Conservation (phyloP, 2,113 vertebrate species). For the Microcebus lehilahytsara region DNA sequence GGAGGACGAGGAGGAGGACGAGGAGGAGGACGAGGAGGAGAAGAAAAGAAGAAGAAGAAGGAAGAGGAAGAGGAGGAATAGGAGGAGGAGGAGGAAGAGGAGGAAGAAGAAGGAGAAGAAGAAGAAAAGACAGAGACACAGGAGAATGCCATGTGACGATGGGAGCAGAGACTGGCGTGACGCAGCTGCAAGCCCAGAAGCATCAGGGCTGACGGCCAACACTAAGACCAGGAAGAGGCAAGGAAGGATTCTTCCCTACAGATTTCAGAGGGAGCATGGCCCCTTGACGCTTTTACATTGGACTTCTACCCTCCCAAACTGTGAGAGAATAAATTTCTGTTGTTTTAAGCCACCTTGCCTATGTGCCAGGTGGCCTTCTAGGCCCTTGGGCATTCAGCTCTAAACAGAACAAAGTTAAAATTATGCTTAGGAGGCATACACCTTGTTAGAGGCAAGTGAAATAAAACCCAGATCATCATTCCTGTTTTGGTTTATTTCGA, state of each 20-base stretch:
- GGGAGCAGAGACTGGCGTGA: background rate
- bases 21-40: too few species aligned
- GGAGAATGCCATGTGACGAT: background rate
- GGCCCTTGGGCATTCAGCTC: background rate
- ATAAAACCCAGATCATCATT: background rate
- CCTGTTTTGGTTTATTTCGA: background rate
- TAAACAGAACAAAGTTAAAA: conserved; percentile 43
- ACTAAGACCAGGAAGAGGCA: background rate
- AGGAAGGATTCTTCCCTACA: background rate
- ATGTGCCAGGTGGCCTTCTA: background rate
- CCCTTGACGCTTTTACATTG: background rate
- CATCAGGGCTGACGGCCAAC: background rate
- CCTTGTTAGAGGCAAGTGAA: background rate
- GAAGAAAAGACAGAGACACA: background rate
- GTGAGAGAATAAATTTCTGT: background rate
- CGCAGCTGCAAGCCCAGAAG: background rate
- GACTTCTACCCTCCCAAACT: background rate
- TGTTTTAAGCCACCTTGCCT: background rate
- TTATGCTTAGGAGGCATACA: background rate
- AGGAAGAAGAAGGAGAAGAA: too few species aligned
- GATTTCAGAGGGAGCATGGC: background rate
- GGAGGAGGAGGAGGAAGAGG: too few species aligned
- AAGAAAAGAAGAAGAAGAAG: too few species aligned
- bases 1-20: too few species aligned
- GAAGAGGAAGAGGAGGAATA: too few species aligned